These are phyloP conservation scores for Nesogale talazaci DNA, from an alignment of 2,113 vertebrate species.

Conservation along the genomic window DNA sequence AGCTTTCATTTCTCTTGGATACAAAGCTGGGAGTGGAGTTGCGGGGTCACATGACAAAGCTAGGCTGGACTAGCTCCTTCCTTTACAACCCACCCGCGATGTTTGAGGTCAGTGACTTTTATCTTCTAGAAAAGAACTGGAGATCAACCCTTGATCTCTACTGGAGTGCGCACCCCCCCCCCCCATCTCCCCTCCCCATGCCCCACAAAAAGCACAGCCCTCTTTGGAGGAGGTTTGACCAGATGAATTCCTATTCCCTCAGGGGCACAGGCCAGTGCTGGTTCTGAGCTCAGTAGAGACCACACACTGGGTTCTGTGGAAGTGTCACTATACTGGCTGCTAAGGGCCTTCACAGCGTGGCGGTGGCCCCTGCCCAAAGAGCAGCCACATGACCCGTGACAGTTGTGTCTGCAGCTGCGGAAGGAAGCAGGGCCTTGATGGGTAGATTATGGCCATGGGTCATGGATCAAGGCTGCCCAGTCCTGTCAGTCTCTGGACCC, in stretches of 20 bases:
- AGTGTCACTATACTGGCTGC: background rate
- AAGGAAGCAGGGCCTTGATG: conserved; percentile 28
- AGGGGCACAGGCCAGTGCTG: too few species aligned
- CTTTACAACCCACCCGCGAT: too few species aligned
- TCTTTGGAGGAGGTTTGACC: background rate
- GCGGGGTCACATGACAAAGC: too few species aligned
- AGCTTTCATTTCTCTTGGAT: background rate
- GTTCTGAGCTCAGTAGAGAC: background rate
- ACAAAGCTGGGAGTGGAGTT: background rate
- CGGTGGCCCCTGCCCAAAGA: too few species aligned
- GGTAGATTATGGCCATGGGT: background rate
- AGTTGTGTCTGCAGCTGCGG: background rate
- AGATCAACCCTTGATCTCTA: background rate
- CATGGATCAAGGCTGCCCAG: background rate
- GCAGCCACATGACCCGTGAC: background rate
- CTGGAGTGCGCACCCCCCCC: background rate
- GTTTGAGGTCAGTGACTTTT: background rate
- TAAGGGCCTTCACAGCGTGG: background rate
- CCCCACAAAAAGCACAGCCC: background rate
- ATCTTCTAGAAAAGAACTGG: background rate
- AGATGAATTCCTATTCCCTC: background rate
- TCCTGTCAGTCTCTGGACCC: background rate
- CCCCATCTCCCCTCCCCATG: too few species aligned
- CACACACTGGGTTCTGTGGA: background rate
- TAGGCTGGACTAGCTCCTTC: background rate